A percentile compares a stretch with the other conserved stretches of the same genome.
Conservation (phyloP, 2,113 vertebrate species). For the Neolamprologus tretocephalus region DNA sequence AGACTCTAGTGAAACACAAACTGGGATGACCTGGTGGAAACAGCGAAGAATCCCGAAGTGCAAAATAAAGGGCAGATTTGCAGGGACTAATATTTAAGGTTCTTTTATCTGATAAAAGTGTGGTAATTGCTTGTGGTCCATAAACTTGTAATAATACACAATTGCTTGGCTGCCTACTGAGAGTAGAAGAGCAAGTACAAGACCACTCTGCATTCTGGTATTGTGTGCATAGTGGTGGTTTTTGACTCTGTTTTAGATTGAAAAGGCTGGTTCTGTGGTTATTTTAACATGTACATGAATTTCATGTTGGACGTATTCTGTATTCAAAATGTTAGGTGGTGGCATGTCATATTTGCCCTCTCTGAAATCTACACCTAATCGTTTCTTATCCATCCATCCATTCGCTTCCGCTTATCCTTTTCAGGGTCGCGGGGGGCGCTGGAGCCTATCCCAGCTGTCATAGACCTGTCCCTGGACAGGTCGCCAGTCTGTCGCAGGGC, state of each 20-base stretch:
- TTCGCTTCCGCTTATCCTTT: no score
- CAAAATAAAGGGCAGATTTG: neutral
- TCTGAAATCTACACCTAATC: no score
- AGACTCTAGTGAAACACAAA: neutral
- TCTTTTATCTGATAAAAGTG: neutral
- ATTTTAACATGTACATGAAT: no score
- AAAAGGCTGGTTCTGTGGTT: neutral
- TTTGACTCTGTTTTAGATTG: neutral
- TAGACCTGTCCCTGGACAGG: no score
- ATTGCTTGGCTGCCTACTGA: rapidly evolving
- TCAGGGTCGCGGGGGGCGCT: no score
- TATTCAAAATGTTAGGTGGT: no score
- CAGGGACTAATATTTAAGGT: rapidly evolving
- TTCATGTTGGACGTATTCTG: no score
- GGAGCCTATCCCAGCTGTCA: no score
- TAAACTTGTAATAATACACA: rapidly evolving
- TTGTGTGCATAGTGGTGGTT: neutral
- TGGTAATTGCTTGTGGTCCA: neutral
- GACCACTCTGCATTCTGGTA: rapidly evolving
- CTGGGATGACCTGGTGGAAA: neutral
- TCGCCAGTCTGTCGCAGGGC: no score
- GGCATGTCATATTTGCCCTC: no score
- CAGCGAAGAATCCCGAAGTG: neutral
- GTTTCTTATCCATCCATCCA: no score
- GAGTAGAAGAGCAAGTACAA: neutral